Conservation (phyloP, 2,888 invertebrate genomes). For the Diaperis boleti region DNA sequence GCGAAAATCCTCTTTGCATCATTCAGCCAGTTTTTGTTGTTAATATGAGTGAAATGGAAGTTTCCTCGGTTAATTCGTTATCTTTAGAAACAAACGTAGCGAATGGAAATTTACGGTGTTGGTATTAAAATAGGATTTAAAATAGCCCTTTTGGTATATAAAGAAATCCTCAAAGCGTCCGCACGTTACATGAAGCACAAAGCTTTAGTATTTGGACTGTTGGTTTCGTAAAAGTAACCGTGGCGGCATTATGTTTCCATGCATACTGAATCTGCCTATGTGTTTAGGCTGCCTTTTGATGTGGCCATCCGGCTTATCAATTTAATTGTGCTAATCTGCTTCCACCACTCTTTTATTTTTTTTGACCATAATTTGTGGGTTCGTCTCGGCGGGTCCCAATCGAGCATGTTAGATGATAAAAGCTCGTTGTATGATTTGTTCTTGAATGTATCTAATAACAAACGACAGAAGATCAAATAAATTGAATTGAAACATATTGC, state of each 20-base stretch:
- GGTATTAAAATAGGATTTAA: conserved; percentile 50
- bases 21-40: conserved; percentile 18
- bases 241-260: conserved; percentile 43
- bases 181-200: conserved; percentile 43
- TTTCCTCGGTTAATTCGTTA: conserved; percentile 43
- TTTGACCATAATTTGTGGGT: too few species aligned
- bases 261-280: conserved; percentile 37
- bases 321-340: conserved; percentile 42
- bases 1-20: conserved; percentile 7
- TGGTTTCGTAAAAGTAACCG: conserved; percentile 36
- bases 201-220: conserved; percentile 41
- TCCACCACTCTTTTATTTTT: conserved; percentile 20
- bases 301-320: conserved; percentile 44
- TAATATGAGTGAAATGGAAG: conserved; percentile 25
- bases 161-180: conserved; percentile 46
- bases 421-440: too few species aligned
- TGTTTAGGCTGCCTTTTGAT: conserved; percentile 42
- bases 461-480: too few species aligned
- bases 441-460: too few species aligned
- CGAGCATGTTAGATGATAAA: too few species aligned
- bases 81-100: conserved; percentile 45
- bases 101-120: conserved; percentile 48
- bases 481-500: too few species aligned
- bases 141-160: conserved; percentile 43
- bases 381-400: too few species aligned